These are phyloP conservation scores for Nasonia longicornis DNA, from an alignment of 1,140 invertebrate species.

Conservation along the genomic window DNA sequence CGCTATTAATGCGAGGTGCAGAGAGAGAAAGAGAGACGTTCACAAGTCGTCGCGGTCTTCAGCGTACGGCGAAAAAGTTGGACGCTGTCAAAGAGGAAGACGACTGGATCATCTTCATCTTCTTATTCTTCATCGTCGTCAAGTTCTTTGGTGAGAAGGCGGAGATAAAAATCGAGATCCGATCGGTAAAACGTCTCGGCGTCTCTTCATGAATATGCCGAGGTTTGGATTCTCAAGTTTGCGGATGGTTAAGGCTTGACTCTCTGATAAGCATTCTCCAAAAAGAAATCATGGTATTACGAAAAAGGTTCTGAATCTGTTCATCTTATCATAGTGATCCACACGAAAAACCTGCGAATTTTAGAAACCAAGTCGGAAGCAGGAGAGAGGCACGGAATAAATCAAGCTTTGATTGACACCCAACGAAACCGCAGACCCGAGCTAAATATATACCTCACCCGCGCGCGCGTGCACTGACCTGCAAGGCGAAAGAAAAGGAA, in stretches of 20 bases:
- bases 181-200: neutral
- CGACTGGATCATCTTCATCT: neutral
- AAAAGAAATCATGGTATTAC: too few species aligned
- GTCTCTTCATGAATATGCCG: too few species aligned
- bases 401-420: neutral
- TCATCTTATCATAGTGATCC: too few species aligned
- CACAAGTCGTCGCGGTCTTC: neutral
- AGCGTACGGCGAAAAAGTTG: neutral
- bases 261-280: too few species aligned
- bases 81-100: neutral
- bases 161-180: neutral
- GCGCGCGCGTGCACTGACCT: neutral
- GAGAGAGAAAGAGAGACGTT: neutral
- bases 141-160: neutral
- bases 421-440: too few species aligned
- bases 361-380: neutral
- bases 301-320: too few species aligned
- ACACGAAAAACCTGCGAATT: too few species aligned
- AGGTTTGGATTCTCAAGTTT: too few species aligned
- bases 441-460: neutral
- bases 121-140: neutral
- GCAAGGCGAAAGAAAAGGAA: neutral
- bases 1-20: slow-evolving; percentile 55
- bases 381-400: neutral
- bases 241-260: too few species aligned